Evolutionary conservation across 2,797 vertebrate species (phyloP).

Genomic region (Benthosema pterotum): DNA sequence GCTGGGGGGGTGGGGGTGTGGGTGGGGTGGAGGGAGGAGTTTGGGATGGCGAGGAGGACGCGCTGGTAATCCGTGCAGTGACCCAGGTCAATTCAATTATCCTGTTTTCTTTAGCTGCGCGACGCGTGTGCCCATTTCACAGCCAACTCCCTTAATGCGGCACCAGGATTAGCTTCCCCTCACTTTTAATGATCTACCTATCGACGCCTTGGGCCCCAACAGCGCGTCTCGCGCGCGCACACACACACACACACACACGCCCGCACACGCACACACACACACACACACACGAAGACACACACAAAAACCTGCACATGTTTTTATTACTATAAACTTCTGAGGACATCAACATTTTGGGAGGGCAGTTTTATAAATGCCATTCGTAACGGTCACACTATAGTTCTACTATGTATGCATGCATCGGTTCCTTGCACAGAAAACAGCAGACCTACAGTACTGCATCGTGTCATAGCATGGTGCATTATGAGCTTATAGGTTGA

Average conservation of each 20-base stretch:
- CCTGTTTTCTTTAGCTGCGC: conserved; percentile 82
- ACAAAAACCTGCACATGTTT: too few relatives aligned
- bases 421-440: too few relatives aligned
- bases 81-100: conserved; percentile 89
- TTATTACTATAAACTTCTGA: too few relatives aligned
- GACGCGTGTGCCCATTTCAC: conserved; percentile 84
- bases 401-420: too few relatives aligned
- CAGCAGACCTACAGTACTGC: too few relatives aligned
- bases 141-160: conserved; percentile 84
- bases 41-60: conserved; percentile 63
- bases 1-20: conserved; percentile 60
- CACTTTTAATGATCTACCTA: conserved; percentile 88
- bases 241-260: conserved; percentile 14
- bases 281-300: conserved; percentile 26
- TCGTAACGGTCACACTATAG: too few relatives aligned
- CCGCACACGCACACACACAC: conserved; percentile 16
- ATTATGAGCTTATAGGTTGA: too few relatives aligned
- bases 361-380: too few relatives aligned
- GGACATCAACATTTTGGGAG: too few relatives aligned
- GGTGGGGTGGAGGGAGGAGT: conserved; percentile 65
- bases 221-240: conserved; percentile 11
- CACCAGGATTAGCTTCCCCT: conserved; percentile 83
- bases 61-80: conserved; percentile 80
- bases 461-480: too few relatives aligned
- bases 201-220: conserved; percentile 74